Evolutionary conservation across 1,140 invertebrate genomes (phyloP).

Genomic region (Drosophila virilis): DNA sequence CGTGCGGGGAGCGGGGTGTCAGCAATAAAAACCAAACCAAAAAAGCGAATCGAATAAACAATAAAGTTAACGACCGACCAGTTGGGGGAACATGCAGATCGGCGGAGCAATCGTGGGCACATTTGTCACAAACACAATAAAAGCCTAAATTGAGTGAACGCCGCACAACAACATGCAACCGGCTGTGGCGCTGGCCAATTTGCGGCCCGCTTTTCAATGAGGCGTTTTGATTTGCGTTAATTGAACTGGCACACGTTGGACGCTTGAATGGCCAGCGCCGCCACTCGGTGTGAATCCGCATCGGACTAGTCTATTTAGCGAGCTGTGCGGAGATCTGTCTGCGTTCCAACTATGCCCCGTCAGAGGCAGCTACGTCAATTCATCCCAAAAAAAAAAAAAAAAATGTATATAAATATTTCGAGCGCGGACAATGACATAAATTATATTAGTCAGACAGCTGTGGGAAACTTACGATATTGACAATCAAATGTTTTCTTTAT

Average conservation of each 20-base stretch:
- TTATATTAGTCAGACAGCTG: slow-evolving; percentile 23
- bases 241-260: slow-evolving; percentile 65
- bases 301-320: slow-evolving; percentile 23
- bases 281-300: neutral
- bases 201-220: slow-evolving; percentile 35
- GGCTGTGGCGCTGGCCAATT: slow-evolving; percentile 52
- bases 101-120: neutral
- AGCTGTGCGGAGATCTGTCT: slow-evolving; percentile 27
- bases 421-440: slow-evolving; percentile 18
- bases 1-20: slow-evolving; percentile 26
- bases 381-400: neutral
- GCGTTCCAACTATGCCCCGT: slow-evolving; percentile 2
- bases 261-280: slow-evolving; percentile 19
- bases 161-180: slow-evolving; percentile 5
- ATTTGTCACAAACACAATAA: slow-evolving; percentile 8
- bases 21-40: slow-evolving; percentile 20
- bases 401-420: neutral
- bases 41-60: slow-evolving; percentile 28
- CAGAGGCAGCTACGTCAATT: slow-evolving; percentile 15
- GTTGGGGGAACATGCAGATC: neutral
- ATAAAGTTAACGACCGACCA: slow-evolving; percentile 22
- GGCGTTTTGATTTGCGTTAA: slow-evolving; percentile 68
- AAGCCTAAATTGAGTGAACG: slow-evolving; percentile 26
- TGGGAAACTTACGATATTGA: neutral
- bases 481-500: neutral